Evolutionary conservation across 2,888 invertebrate genomes (phyloP), one percentile per base, ranked within the genome.

Genomic region (Vandiemenella viatica): DNA sequence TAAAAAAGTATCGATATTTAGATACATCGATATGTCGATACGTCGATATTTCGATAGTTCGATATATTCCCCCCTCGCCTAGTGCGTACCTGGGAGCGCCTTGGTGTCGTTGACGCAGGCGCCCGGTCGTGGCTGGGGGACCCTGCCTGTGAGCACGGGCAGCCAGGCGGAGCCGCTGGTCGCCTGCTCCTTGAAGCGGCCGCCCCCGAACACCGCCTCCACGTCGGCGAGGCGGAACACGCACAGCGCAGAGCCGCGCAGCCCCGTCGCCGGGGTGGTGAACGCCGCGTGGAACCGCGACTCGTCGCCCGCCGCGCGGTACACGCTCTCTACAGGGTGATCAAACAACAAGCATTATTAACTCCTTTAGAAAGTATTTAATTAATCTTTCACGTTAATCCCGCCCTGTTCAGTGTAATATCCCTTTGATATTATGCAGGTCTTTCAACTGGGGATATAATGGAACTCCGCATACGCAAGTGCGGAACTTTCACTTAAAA

Each of bases 161-260:
- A 95, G 71, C 96, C 97, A 97, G 18, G 92, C 92, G 2, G 91
- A 89, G 57, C 85, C 85, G 38, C 88, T 88, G 0, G 89, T 83
- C 1, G 89, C 86, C 65, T 97, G 96, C 62, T 95, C 96, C 68
- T 96, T 95, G 73, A 97, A 97, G 68, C 87, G 84, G 48, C 97
- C 97, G 62, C 83, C 10, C 32, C 13, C 81, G 68, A 97, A 96
- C 7, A 88, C 89, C 55, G 80, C 81, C 66, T 95, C 89, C 57
- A 96, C 90, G 58, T 90, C 87, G 46, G 80, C 77, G 55, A 93
- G 79, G 55, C 84, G 85, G 71, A 92, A 97, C 43, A 91, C 88
- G 70, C 97, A 97, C 60, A 97, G 87, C 23, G 96, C 96, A n/a
- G 95, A 95, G 3, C 96, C 93, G 79, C 32, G 10, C 3, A 13